Evolutionary conservation across 1,140 invertebrate genomes (phyloP), one percentile per base, ranked within the genome.

Genomic region (Bemisia tabaci): DNA sequence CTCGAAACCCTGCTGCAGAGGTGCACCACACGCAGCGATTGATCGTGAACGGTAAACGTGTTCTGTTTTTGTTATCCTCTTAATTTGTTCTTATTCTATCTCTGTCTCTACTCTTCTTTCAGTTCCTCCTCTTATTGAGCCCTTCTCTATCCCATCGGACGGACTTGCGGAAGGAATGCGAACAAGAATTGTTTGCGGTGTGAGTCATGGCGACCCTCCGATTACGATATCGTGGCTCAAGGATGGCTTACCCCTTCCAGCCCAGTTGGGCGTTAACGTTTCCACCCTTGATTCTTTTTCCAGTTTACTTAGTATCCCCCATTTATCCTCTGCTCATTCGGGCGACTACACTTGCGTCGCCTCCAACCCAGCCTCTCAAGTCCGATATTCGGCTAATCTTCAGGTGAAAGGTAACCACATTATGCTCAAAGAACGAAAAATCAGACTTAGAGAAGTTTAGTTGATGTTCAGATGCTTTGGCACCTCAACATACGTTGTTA

Each of bases 61-160:
- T 59, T 33, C 27, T 27, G 24, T 60, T 66, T 67, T 24, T 61
- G 66, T 26, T 67, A 59, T 60, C 22, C 0, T 60, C 26, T 26
- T 65, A 26, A 21, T 68, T 64, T 23, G 59, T 68, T 65, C 39
- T 61, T 59, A 59, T 59, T 67, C 60, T 65, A 67, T 80, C 77
- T 80, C 82, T 79, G 80, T 80, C 65, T 66, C 68, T 65, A 64
- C 25, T 33, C 62, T 79, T 80, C 79, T 85, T 85, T 79, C 85
- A 90, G 87, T 89, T 83, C 87, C 87, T 79, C 87, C 87, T 80
- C 87, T 86, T 81, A 88, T 90, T 83, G 87, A 88, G 82, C 87
- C 87, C 79, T 90, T 90, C 84, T 84, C 81, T 80, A 89, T 89
- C 81, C 87, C 88, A 82, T 67, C 58, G 60, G 84, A 88, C 77